Evolutionary conservation across 2,113 vertebrate species (phyloP).

Genomic region (Phasianus colchicus): DNA sequence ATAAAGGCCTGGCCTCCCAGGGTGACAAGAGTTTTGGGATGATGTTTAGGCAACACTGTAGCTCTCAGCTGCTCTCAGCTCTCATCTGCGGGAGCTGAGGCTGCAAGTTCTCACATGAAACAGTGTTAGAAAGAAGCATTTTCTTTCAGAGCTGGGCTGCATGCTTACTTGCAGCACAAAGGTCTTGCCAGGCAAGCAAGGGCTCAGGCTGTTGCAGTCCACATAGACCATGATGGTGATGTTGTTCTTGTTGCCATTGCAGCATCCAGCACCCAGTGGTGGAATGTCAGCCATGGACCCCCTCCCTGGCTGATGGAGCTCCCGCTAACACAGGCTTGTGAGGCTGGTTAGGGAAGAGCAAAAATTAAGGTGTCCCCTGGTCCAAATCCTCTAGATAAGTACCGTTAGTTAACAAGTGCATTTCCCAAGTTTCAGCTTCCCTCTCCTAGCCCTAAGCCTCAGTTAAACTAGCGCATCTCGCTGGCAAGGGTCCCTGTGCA

Average conservation of each 20-base stretch:
- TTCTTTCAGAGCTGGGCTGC: neutral
- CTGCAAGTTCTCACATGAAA: neutral
- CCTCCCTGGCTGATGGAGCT: slow-evolving; percentile 22
- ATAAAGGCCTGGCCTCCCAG: neutral
- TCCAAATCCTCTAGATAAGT: neutral
- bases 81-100: neutral
- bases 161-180: neutral
- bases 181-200: neutral
- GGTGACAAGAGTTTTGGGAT: neutral
- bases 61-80: no score
- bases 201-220: neutral
- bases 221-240: neutral
- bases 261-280: neutral
- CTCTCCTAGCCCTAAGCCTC: neutral
- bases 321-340: neutral
- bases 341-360: neutral
- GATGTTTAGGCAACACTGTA: neutral
- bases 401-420: neutral
- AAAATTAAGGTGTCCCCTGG: neutral
- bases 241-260: neutral
- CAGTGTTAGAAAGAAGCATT: neutral
- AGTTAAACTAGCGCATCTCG: neutral
- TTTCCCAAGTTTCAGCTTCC: neutral
- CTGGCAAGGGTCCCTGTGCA: neutral
- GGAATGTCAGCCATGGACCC: neutral